Evolutionary conservation across 2,888 invertebrate genomes (phyloP), one percentile per base, ranked within the genome.

Genomic region (Spodoptera exigua): DNA sequence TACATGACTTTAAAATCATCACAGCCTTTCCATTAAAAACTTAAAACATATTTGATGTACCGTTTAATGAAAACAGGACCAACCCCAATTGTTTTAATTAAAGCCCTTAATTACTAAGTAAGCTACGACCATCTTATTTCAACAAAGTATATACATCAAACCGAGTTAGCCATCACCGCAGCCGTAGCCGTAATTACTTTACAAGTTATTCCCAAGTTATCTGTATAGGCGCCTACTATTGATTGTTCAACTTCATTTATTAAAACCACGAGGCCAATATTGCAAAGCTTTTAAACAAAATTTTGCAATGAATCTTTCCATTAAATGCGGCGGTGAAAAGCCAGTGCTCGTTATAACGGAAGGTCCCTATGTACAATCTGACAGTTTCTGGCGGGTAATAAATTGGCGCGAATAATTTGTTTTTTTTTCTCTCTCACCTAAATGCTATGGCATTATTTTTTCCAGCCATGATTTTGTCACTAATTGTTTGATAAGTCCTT

Each of bases 341-440:
- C 69, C 43, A 67, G 65, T 49, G 61, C 62, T 65, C 48, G 68
- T 59, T 76, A 45, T 45, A 46, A 32, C 57, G 49, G 51, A 53
- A 70, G 65, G 63, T 57, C 57, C 39, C 41, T 67, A 54, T 60
- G 65, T 61, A 71, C 63, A 67, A 67, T 64, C 70, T 73, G 76
- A 73, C 72, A 74, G 61, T 74, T 79, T 80, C 79, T 77, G 70
- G 73, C 61, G 56, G 41, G 64, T 75, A 78, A 81, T 74, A 81
- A 81, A 83, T 80, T 75, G 70, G 39, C 41, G 66, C 70, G 74
- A 80, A 63, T 59, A 77, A 67, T 74, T 66, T 57, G 56, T 62
- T 69, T 75, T 74, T 80, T 62, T 48, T 54, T 41, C n/a, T 13
- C 3, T 48, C 18, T 39, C 9, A 7, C 12, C 21, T 27, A 27